These are phyloP conservation scores for Eonycteris spelaea DNA, from an alignment of 2,113 vertebrate genomes.

Conservation along the genomic window DNA sequence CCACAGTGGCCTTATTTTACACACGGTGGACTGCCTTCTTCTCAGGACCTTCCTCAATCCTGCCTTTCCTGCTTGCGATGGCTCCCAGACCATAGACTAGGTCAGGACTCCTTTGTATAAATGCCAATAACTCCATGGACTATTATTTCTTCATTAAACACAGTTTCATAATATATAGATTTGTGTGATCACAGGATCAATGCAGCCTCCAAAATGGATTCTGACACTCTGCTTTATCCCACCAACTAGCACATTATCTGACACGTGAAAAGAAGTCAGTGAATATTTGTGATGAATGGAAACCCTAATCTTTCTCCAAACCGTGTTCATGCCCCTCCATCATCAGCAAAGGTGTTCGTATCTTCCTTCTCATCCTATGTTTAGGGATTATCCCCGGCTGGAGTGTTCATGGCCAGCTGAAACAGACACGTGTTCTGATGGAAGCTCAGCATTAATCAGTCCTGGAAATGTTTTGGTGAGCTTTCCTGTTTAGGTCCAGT, in stretches of 20 bases:
- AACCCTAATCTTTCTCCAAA: background rate
- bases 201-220: background rate
- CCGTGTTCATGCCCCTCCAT: background rate
- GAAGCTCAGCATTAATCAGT: background rate
- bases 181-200: background rate
- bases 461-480: background rate
- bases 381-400: background rate
- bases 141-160: background rate
- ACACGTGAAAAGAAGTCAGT: background rate
- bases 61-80: background rate
- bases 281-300: background rate
- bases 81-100: fast-evolving
- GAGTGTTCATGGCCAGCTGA: background rate
- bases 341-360: fast-evolving
- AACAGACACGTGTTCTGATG: background rate
- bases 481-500: background rate
- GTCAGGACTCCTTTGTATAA: background rate
- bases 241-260: background rate
- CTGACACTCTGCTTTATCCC: background rate
- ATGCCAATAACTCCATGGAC: background rate
- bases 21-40: fast-evolving
- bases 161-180: background rate
- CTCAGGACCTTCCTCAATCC: background rate
- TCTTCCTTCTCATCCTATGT: background rate
- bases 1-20: background rate